Conservation (phyloP, 2,113 vertebrate species). For the Malurus alboscapulatus region DNA sequence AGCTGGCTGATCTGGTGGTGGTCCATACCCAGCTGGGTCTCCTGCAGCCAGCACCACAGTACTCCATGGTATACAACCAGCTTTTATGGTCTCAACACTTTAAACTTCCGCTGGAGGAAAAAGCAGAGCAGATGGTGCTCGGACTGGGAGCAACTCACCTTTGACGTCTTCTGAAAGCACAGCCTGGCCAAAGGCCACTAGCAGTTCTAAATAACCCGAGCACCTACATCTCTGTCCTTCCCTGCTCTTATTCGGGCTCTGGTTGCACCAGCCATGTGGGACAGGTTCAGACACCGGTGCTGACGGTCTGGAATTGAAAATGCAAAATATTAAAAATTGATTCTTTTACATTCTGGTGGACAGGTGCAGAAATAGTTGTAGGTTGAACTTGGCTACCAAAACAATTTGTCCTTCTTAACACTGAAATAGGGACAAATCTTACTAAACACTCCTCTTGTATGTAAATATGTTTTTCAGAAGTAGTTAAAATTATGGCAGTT, state of each 20-base stretch:
- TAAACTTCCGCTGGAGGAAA: not conserved
- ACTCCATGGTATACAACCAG: not conserved
- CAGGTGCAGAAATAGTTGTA: not conserved
- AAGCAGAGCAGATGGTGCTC: not conserved
- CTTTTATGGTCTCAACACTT: not conserved
- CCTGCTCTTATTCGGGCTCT: not conserved
- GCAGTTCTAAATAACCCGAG: not conserved
- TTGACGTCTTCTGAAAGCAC: not conserved
- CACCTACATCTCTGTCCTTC: not conserved
- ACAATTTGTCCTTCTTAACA: not conserved
- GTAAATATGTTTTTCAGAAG: not conserved
- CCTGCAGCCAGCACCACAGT: not conserved
- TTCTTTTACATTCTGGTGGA: not conserved
- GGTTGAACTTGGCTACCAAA: not conserved
- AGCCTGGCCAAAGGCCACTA: not conserved
- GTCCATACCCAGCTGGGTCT: not conserved
- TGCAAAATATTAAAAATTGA: rapidly evolving
- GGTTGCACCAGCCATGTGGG: not conserved
- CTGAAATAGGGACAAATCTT: not conserved
- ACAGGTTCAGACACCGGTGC: not conserved
- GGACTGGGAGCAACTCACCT: not conserved
- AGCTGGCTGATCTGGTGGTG: not conserved
- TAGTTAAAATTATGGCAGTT: not conserved
- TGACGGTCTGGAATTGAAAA: not conserved
- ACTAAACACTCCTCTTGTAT: not conserved